Evolutionary conservation across 64 coral and sea anemone genomes (phyloP).

Genomic region (Hydrozoanthus tunicans): DNA sequence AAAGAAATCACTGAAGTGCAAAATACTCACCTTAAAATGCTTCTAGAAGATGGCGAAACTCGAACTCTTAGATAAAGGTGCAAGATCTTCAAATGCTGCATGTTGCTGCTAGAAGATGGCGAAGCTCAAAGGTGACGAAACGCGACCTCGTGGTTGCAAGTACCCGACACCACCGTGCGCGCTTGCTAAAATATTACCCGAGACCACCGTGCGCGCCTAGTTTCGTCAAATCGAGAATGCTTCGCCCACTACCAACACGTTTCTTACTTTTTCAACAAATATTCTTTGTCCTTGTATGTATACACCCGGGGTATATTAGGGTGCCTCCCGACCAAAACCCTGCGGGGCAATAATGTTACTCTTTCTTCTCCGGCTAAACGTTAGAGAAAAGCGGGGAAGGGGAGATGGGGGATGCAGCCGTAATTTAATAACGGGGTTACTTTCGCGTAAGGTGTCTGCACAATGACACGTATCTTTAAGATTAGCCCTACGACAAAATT

Average conservation of each 20-base stretch:
- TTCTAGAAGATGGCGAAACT: constrained; percentile 70
- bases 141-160: constrained; percentile 19
- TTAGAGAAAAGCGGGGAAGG: no score
- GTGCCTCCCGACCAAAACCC: constrained; percentile 3
- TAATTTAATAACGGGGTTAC: no score
- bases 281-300: constrained; percentile 22
- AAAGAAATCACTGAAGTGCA: constrained; percentile 67
- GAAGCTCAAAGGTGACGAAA: neutral
- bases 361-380: neutral
- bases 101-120: constrained; percentile 17
- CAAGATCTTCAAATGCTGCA: constrained; percentile 21
- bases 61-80: constrained; percentile 39
- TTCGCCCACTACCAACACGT: neutral
- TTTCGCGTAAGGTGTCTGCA: no score
- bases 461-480: no score
- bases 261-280: constrained; percentile 31
- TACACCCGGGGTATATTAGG: constrained; percentile 11
- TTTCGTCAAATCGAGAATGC: constrained; percentile 25
- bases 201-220: constrained; percentile 23
- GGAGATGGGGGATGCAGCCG: no score
- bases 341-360: constrained; percentile 13
- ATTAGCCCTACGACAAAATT: no score
- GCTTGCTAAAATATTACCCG: constrained; percentile 33
- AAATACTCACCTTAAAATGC: constrained; percentile 60
- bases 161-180: constrained; percentile 24